phyloP scores from a whole-genome alignment of 2,113 vertebrate species.

The Ageneiosus marmoratus region DNA sequence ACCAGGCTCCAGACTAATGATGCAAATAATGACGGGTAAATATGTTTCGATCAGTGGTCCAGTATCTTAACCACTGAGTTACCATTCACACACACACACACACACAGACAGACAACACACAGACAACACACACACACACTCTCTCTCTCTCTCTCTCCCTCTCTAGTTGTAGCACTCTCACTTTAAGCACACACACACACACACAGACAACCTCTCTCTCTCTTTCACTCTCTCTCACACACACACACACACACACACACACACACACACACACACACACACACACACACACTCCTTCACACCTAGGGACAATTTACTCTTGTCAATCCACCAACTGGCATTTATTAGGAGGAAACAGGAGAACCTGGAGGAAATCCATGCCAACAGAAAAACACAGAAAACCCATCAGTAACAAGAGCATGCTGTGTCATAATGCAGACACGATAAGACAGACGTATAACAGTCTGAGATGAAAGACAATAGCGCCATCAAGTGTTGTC shows the following conservation, averaged over 20 bases:
- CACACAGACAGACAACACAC: too few relatives aligned
- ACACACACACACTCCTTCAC: not conserved
- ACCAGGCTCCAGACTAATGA: not conserved
- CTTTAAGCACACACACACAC: too few relatives aligned
- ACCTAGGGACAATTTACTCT: not conserved
- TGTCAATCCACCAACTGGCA: not conserved
- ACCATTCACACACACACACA: not conserved
- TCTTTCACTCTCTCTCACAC: too few relatives aligned
- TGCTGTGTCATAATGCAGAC: not conserved
- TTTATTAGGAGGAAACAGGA: not conserved
- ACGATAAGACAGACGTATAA: not conserved
- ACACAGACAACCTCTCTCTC: too few relatives aligned
- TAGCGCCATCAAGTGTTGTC: constrained; percentile 2
- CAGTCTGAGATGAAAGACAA: not conserved
- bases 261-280: too few relatives aligned
- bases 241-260: too few relatives aligned
- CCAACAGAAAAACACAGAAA: not conserved
- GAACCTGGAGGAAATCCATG: not conserved
- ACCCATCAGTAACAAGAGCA: not conserved
- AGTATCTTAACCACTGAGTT: too few relatives aligned
- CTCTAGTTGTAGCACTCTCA: too few relatives aligned
- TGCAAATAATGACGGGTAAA: too few relatives aligned
- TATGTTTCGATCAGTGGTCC: too few relatives aligned
- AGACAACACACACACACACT: not conserved
- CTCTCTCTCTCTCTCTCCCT: too few relatives aligned